Base-by-base conservation (phyloP, 2,888 invertebrate species). In the Lochmaea crataegi region DNA sequence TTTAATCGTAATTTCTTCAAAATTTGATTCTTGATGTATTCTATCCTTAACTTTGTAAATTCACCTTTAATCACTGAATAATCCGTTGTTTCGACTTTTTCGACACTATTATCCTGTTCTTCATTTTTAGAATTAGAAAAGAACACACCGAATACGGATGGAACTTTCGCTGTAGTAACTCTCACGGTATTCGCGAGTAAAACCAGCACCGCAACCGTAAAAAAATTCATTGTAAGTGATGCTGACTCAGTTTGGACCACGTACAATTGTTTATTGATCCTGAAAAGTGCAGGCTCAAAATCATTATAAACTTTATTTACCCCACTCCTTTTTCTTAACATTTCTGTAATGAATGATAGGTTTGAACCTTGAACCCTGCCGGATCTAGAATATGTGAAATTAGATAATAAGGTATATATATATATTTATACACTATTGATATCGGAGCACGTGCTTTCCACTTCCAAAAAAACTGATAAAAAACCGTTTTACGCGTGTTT, bases 11-110 rank as follows among this genome's bases (percentile, higher is more conserved):
- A 83, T 86, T 95, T 95, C 87, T 93, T 93, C 80, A 96, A 84
- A 42, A 96, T 96, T 87, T 95, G 94, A 84, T 94, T 92, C 86
- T 95, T 95, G 64, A 95, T 94, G 80, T 93, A 93, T 85, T 95
- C 94, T 75, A 95, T 91, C 76, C 95, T 88, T 51, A 93, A 88
- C 48, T 91, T 91, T 0, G 92, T 93, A 94, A 83, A 85, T 79
- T 92, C 90, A 58, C 89, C 88, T 63, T 91, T 91, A 16, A 83
- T 82, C 22, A 82, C 81, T 16, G 81, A 80, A 73, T 81, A 82
- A 18, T 79, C 76, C 38, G 58, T 7, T 41, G 64, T 64, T 26
- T 26, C 61, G 76, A 76, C 10, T 76, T 51, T 53, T 51, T 80
- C 78, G 60, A 85, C 80, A 75, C 80, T 80, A 71, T 84, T 84